Conservation (phyloP, 2,888 invertebrate genomes). For the Ophioninae sp. region DNA sequence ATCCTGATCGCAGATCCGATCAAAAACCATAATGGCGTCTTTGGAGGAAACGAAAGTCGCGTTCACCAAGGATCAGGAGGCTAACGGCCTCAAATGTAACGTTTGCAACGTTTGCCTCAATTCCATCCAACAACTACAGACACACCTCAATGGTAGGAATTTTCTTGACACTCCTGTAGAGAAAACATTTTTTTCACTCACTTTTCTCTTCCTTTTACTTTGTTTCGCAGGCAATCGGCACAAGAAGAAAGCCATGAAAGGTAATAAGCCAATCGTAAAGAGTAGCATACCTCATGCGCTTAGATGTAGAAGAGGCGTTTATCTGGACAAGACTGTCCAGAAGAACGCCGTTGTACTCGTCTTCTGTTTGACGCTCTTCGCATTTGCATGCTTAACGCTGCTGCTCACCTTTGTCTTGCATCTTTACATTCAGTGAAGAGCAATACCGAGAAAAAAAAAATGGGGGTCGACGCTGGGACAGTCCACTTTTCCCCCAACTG, state of each 20-base stretch:
- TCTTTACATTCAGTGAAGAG: conserved; percentile 64
- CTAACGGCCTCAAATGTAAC: conserved; percentile 80
- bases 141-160: conserved; percentile 79
- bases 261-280: conserved; percentile 76
- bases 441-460: neutral
- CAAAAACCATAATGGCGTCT: conserved; percentile 78
- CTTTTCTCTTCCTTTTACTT: conserved; percentile 19
- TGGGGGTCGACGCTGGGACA: neutral
- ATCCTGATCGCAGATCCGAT: conserved; percentile 72
- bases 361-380: conserved; percentile 75
- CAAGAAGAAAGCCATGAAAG: conserved; percentile 79
- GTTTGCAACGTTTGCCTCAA: conserved; percentile 81
- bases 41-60: conserved; percentile 78
- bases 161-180: neutral
- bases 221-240: conserved; percentile 76
- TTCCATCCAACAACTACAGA: conserved; percentile 81
- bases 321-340: conserved; percentile 74
- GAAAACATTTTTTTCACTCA: neutral
- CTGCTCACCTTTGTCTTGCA: conserved; percentile 77
- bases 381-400: conserved; percentile 76
- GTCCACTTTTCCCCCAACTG: neutral
- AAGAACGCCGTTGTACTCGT: conserved; percentile 75
- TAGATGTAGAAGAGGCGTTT: conserved; percentile 75
- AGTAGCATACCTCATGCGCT: conserved; percentile 73
- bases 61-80: conserved; percentile 78